Evolutionary conservation across 2,797 vertebrate genomes (phyloP).

Genomic region (Lepilemur septentrionalis): DNA sequence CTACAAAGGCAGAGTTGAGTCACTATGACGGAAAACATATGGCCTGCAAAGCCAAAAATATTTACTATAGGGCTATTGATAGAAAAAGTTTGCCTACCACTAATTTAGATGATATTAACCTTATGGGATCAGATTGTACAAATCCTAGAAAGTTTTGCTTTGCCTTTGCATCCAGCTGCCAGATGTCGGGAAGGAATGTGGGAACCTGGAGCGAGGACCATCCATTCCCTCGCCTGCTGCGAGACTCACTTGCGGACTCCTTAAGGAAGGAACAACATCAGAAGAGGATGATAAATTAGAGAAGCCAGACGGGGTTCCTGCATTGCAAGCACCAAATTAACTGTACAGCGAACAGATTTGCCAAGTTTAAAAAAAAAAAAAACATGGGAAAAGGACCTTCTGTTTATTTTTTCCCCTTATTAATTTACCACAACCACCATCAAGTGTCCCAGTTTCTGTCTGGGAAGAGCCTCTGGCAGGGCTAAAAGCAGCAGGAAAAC

Average conservation of each 20-base stretch:
- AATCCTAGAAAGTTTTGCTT: constrained; percentile 38
- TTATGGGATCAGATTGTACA: constrained; percentile 30
- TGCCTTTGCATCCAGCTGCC: constrained; percentile 36
- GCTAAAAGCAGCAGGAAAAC: constrained; percentile 79
- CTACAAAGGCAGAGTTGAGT: neutral
- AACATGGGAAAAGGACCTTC: constrained; percentile 79
- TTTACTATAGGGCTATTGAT: constrained; percentile 57
- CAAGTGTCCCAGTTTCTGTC: constrained; percentile 79
- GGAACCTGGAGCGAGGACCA: constrained; percentile 28
- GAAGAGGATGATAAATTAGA: constrained; percentile 69
- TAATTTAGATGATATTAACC: constrained; percentile 62
- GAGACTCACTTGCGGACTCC: constrained; percentile 51
- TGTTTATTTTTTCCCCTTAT: constrained; percentile 79
- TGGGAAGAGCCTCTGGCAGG: constrained; percentile 76
- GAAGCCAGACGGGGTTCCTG: constrained; percentile 53
- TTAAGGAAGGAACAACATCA: constrained; percentile 65
- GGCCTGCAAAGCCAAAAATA: constrained; percentile 49
- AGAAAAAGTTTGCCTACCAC: constrained; percentile 41
- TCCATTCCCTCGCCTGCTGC: constrained; percentile 62
- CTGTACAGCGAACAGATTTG: constrained; percentile 76
- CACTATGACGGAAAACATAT: constrained; percentile 59
- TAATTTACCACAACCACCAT: constrained; percentile 82
- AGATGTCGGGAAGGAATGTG: constrained; percentile 64
- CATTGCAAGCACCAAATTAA: constrained; percentile 74
- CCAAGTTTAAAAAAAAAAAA: constrained; percentile 53